These are phyloP conservation scores for Watsonalla binaria DNA, from an alignment of 2,888 invertebrate genomes.

Conservation along the genomic window DNA sequence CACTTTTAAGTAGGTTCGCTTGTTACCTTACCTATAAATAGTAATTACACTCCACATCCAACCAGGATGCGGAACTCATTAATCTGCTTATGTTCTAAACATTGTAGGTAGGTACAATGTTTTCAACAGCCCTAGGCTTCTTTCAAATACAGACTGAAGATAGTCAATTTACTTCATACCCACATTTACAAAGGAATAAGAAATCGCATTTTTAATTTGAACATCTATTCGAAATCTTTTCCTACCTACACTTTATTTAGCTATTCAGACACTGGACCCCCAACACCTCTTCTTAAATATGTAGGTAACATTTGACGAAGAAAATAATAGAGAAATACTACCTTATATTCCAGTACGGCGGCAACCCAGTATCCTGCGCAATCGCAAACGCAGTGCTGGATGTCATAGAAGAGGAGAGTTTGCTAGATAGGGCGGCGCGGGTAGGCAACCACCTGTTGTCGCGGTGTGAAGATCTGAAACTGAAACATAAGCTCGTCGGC, in stretches of 20 bases:
- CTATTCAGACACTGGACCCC: neutral
- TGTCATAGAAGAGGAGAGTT: conserved; percentile 91
- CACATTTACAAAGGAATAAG: neutral
- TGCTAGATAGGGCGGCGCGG: conserved; percentile 88
- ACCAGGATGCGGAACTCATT: too few species aligned
- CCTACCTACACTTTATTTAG: too few species aligned
- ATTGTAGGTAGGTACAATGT: too few species aligned
- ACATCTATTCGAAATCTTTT: too few species aligned
- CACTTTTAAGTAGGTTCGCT: too few species aligned
- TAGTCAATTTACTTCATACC: too few species aligned
- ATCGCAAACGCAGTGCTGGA: conserved; percentile 97
- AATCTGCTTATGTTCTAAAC: too few species aligned
- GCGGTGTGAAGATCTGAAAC: conserved; percentile 82
- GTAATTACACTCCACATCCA: too few species aligned
- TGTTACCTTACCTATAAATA: too few species aligned
- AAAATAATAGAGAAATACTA: neutral
- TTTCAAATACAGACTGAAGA: too few species aligned
- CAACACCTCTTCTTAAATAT: neutral
- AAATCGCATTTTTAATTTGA: too few species aligned
- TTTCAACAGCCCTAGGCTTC: too few species aligned
- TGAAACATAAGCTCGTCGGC: conserved; percentile 89
- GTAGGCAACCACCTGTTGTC: conserved; percentile 90
- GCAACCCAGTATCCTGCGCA: conserved; percentile 99
- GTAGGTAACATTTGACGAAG: neutral
- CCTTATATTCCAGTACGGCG: conserved; percentile 87